Percentiles rank a stretch among this genome's conserved stretches.
Conservation (phyloP, 2,113 vertebrate genomes). For the Maccullochella peelii region DNA sequence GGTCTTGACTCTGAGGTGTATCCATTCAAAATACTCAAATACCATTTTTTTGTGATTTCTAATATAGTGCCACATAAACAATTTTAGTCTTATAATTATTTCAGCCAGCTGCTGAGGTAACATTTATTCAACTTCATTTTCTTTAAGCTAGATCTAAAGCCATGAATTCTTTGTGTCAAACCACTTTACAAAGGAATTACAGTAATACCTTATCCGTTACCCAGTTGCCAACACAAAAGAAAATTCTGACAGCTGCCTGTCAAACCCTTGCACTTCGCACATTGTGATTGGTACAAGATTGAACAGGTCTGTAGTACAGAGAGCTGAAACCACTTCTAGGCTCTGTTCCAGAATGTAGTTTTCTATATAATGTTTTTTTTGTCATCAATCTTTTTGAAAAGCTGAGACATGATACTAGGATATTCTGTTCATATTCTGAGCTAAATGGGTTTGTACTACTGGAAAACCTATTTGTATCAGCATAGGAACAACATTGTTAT, state of each 20-base stretch:
- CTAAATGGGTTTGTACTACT: background rate
- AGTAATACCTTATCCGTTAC: background rate
- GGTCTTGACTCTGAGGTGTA: background rate
- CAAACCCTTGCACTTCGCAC: background rate
- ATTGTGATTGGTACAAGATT: background rate
- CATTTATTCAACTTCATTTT: background rate
- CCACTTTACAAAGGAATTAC: constrained; percentile 1
- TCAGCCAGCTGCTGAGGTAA: constrained; percentile 1
- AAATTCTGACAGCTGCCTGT: constrained; percentile 34
- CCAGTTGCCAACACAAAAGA: constrained; percentile 3
- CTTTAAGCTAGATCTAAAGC: background rate
- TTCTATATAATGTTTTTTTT: background rate
- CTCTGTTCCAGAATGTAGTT: background rate
- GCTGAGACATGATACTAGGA: background rate
- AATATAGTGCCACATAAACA: background rate
- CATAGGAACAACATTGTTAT: background rate
- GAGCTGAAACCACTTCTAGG: background rate
- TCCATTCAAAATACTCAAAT: background rate
- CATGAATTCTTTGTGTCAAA: background rate
- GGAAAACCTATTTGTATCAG: background rate
- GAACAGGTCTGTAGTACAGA: constrained; percentile 1
- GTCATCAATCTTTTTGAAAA: constrained; percentile 5
- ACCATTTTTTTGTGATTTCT: background rate
- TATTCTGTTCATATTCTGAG: constrained; percentile 1
- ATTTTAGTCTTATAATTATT: constrained; percentile 9